Conservation (phyloP, 2,888 invertebrate genomes). For the Eristalinus sepulchralis region DNA sequence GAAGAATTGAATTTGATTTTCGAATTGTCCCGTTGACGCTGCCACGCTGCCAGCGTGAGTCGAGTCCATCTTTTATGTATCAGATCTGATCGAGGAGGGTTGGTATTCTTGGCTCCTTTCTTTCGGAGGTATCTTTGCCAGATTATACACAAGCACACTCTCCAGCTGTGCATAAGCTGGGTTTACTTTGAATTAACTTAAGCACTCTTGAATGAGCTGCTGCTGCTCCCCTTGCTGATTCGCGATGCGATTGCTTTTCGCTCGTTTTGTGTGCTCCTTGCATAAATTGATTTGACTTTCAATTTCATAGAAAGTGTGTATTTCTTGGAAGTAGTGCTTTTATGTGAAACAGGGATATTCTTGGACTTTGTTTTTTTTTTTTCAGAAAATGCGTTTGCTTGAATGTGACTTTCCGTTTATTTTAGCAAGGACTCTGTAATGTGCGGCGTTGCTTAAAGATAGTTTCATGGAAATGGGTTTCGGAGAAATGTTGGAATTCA, state of each 20-base stretch:
- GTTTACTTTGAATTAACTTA: background rate
- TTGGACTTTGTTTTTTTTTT: background rate
- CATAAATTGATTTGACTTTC: background rate
- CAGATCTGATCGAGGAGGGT: too few species aligned
- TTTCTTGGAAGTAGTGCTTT: background rate
- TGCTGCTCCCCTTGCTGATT: background rate
- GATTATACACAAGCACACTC: background rate
- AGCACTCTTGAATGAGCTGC: background rate
- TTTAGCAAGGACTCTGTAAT: too few species aligned
- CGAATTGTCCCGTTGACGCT: too few species aligned
- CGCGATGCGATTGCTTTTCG: background rate
- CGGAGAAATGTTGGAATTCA: too few species aligned
- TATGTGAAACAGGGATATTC: background rate
- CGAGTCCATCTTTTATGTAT: too few species aligned
- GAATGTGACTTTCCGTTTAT: too few species aligned
- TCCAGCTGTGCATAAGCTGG: background rate
- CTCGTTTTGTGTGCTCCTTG: background rate
- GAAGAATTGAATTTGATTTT: too few species aligned
- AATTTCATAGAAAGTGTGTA: background rate
- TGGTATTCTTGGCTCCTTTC: background rate
- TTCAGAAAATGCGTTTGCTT: too few species aligned
- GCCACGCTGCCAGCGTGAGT: too few species aligned
- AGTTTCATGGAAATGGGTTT: too few species aligned
- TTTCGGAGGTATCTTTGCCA: background rate
- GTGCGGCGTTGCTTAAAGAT: too few species aligned